phyloP scores from a whole-genome alignment of 2,888 invertebrate genomes.

The Falcaria lacertinaria region DNA sequence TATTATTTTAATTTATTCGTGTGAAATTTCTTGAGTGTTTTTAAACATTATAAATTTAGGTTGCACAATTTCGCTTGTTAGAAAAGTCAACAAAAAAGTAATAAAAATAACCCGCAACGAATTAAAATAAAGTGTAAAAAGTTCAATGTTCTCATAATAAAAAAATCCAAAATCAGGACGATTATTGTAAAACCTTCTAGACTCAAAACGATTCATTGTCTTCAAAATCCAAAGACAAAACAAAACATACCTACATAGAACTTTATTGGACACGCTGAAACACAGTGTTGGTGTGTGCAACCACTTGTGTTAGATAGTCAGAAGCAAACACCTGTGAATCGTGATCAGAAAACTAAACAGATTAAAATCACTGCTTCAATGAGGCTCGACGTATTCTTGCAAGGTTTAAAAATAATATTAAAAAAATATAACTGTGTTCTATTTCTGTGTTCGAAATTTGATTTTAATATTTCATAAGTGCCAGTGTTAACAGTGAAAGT shows the following conservation, averaged over 20 bases:
- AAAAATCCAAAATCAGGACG: too few species aligned
- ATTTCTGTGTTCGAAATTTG: conserved; percentile 6
- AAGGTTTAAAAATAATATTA: conserved; percentile 1
- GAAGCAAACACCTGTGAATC: conserved; percentile 43
- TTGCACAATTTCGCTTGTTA: too few species aligned
- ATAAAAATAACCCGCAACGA: too few species aligned
- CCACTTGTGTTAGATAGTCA: conserved; percentile 11
- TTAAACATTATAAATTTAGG: too few species aligned
- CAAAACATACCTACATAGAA: too few species aligned
- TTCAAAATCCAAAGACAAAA: too few species aligned
- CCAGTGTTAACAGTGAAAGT: conserved; percentile 22
- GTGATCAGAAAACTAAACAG: conserved; percentile 61
- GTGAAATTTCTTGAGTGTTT: conserved; percentile 1
- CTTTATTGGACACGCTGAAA: conserved; percentile 9
- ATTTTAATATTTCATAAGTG: not conserved
- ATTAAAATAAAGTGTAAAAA: too few species aligned
- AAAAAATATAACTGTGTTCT: conserved; percentile 10
- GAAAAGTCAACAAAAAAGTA: too few species aligned
- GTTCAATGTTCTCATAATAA: too few species aligned
- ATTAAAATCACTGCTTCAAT: conserved; percentile 50
- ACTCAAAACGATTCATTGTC: too few species aligned
- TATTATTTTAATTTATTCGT: conserved; percentile 11
- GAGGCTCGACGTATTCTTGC: conserved; percentile 21
- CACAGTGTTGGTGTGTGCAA: conserved; percentile 22
- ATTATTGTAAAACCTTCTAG: too few species aligned